A percentile compares a stretch with the other conserved stretches of the same genome.
Evolutionary conservation across 1,140 invertebrate genomes (phyloP).

Genomic region (Zaprionus capensis): DNA sequence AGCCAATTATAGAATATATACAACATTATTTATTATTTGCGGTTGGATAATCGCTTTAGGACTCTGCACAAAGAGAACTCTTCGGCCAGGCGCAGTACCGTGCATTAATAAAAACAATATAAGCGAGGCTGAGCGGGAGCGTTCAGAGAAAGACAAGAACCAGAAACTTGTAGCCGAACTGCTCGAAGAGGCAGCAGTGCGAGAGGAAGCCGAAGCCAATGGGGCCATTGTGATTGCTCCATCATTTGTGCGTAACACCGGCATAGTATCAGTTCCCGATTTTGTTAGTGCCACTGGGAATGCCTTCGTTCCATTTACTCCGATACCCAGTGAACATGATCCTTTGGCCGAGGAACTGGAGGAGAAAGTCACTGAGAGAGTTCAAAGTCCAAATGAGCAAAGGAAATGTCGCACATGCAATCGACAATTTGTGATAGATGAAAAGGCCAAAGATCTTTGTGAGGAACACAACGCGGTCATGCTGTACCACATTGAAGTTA

Average conservation of each 20-base stretch:
- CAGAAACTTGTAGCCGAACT: constrained; percentile 29
- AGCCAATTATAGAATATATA: not conserved
- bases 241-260: constrained; percentile 33
- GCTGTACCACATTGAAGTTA: constrained; percentile 69
- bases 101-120: constrained; percentile 43
- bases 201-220: constrained; percentile 39
- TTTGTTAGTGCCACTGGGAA: constrained; percentile 41
- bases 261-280: constrained; percentile 36
- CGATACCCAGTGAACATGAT: constrained; percentile 21
- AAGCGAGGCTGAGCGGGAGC: constrained; percentile 30
- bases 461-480: constrained; percentile 50
- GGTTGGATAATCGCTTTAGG: constrained; percentile 3
- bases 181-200: constrained; percentile 33
- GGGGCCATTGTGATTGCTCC: constrained; percentile 38
- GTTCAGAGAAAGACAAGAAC: constrained; percentile 26
- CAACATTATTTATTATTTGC: not conserved
- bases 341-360: constrained; percentile 21
- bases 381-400: not conserved
- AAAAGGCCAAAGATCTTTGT: constrained; percentile 49
- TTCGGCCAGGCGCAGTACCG: constrained; percentile 33
- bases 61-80: constrained; percentile 36
- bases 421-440: constrained; percentile 25
- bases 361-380: not conserved
- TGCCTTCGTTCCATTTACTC: constrained; percentile 25
- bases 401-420: constrained; percentile 55